Conservation (phyloP, 1,140 invertebrate species). For the Micrasema longulum region DNA sequence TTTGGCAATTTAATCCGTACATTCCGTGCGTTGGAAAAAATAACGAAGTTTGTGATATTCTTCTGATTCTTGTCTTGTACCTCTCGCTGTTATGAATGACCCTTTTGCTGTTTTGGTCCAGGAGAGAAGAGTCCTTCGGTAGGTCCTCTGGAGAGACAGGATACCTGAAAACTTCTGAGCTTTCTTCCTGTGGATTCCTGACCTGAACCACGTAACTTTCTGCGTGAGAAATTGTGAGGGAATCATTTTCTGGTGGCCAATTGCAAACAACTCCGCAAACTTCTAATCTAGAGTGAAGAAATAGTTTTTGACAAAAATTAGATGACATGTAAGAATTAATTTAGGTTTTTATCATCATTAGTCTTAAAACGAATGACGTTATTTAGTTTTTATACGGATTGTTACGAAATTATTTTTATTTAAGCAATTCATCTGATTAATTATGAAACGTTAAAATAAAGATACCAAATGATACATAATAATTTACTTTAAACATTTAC, state of each 20-base stretch:
- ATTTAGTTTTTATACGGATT: too few relatives aligned
- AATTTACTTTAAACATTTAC: too few relatives aligned
- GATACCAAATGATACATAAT: too few relatives aligned
- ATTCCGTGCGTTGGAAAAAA: slow-evolving; percentile 72
- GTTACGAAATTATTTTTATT: too few relatives aligned
- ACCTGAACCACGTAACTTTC: slow-evolving; percentile 69
- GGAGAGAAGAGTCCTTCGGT: slow-evolving; percentile 57
- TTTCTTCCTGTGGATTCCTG: slow-evolving; percentile 61
- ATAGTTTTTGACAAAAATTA: not conserved
- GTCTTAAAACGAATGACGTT: too few relatives aligned
- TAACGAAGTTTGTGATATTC: slow-evolving; percentile 67
- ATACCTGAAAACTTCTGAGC: slow-evolving; percentile 62
- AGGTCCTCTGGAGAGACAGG: slow-evolving; percentile 57
- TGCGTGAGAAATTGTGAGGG: slow-evolving; percentile 56
- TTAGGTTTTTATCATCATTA: too few relatives aligned
- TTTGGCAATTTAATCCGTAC: slow-evolving; percentile 54
- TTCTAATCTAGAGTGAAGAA: slow-evolving; percentile 58
- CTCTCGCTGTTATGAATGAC: slow-evolving; percentile 70
- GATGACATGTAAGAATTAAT: too few relatives aligned
- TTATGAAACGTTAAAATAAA: too few relatives aligned
- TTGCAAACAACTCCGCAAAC: slow-evolving; percentile 73
- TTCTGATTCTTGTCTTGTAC: slow-evolving; percentile 70
- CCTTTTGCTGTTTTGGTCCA: slow-evolving; percentile 68
- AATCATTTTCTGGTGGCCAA: slow-evolving; percentile 53
- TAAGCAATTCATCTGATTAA: too few relatives aligned